Base-by-base conservation (phyloP, 2,113 vertebrate genomes). In the Mellivora capensis region DNA sequence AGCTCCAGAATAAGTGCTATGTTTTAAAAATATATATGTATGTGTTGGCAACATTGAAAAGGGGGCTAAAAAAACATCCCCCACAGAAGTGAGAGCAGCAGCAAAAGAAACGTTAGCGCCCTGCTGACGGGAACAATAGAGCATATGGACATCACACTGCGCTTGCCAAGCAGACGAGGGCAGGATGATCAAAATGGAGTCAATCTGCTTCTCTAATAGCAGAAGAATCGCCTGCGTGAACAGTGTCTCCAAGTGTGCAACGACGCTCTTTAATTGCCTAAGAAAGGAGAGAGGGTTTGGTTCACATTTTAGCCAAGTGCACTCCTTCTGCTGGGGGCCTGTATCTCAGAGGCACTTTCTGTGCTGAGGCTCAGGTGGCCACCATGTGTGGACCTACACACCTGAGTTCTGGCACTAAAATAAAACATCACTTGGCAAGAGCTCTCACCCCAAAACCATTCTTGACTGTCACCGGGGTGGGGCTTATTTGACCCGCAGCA, bases 1-100 rank as follows among this genome's bases (percentile, higher is more conserved):
- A 93, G 98, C 97, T 98, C 98, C 98, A 98, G 96, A 98, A 98
- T 98, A 98, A 98, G 98, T 98, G 98, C 97, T 98, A 98, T 98
- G 98, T 98, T 98, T 97, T 98, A 98, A 98, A 98, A 98, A 98
- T 98, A 98, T 98, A 98, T 98, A 97, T 98, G 97, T 98, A 98
- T 98, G 98, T 98, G 98, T 98, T 98, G 98, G 98, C 98, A 98
- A 98, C 98, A 98, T 98, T 98, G 98, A 98, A 98, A 97, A 98
- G 97, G 98, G 98, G 98, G 97, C 96, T 98, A 85, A 97, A 94
- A 88, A 97, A 98, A 92, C 98, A 97, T 96, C 98, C 96, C 64
- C 90, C 97, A 52, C 67, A 97, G 93, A 98, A 98, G 98, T 97
- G 91, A 97, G 86, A 98, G 94, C 14, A 93, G 91, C 92, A 97